Evolutionary conservation across 1,140 invertebrate genomes (phyloP), one percentile per base, ranked within the genome.

Genomic region (Drosophila triauraria): DNA sequence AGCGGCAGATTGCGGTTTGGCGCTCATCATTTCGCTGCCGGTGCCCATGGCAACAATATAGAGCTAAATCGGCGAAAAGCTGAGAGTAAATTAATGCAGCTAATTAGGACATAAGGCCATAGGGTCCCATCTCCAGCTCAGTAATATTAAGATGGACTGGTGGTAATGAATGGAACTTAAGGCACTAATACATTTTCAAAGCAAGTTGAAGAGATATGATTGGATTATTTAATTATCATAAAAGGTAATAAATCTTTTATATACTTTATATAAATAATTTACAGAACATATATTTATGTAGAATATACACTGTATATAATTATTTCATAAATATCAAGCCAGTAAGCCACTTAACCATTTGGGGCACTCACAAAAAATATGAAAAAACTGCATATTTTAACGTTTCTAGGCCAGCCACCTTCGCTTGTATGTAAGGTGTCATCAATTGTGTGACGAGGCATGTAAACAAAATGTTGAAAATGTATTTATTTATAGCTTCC

Each of bases 61-160:
- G 12, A 12, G 48, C 46, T 75, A 79, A 64, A 76, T 47, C 67
- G 54, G 43, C n/a, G 60, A 47, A 56, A 74, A 72, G 60, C 63
- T 42, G 64, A 23, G 50, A 60, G 75, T 68, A 75, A 86, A 79
- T 85, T 86, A 82, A 86, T 86, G 58, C 58, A 54, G 65, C 58
- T 82, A 85, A 86, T 86, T 86, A 63, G 60, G 17, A 51, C 15
- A 51, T 25, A 35, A 17, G 30, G 42, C 23, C 40, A n/a, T 38
- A 35, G 46, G 13, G 15, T 44, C n/a, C 8, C n/a, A n/a, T 4
- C n/a, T 4, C 2, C 4, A n/a, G n/a, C 53, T 27, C 6, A 38
- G 6, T 12, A 23, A 13, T 56, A 27, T 10, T 20, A 20, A 20
- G 20, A 20, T 20, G 20, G 40, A 42, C 40, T n/a, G 42, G 51